Base-by-base conservation (phyloP, 2,797 vertebrate species). In the Danio choprae region DNA sequence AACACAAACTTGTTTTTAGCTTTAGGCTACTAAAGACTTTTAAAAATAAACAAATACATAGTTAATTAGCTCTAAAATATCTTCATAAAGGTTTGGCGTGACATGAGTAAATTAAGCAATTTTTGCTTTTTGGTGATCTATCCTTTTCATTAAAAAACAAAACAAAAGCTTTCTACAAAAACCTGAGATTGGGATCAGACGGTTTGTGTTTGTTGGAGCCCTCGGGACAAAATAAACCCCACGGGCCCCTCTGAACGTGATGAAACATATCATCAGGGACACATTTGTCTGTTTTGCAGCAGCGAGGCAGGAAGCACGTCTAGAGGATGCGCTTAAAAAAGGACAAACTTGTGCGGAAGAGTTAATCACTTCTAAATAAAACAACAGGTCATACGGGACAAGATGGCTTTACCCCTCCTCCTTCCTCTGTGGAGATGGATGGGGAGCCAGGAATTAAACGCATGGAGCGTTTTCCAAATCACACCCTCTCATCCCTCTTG, bases 241-340 rank as follows among this genome's bases (percentile, higher is more conserved):
- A 6, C 13, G 0, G 29, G 65, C 13, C 36, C 65, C 56, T 55
- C 9, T 13, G 50, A 72, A 43, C 90, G 85, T 87, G 81, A 87
- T 89, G 85, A 55, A 85, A 88, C 86, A 77, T 80, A 82, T 36
- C 87, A 84, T 86, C 87, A 81, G 83, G 71, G 83, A 87, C 74
- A 68, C 85, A 88, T 91, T 89, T 92, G 87, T 90, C 85, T 88
- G 86, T 88, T 79, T 83, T 77, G 81, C 77, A 74, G 79, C 41
- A n/a, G 84, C 78, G 53, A 79, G 85, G 77, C 89, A 91, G 91
- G 91, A 93, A 92, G 87, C 86, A 77, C 78, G 88, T 67, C 84
- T 67, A 51, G 76, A 82, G 76, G 79, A 86, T 63, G 84, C 82
- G 75, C 51, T 63, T 60, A 67, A 80, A 75, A 77, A 48, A 77